These are phyloP conservation scores for Yoshiicerus persimilis DNA, from an alignment of 1,140 invertebrate genomes.

Conservation along the genomic window DNA sequence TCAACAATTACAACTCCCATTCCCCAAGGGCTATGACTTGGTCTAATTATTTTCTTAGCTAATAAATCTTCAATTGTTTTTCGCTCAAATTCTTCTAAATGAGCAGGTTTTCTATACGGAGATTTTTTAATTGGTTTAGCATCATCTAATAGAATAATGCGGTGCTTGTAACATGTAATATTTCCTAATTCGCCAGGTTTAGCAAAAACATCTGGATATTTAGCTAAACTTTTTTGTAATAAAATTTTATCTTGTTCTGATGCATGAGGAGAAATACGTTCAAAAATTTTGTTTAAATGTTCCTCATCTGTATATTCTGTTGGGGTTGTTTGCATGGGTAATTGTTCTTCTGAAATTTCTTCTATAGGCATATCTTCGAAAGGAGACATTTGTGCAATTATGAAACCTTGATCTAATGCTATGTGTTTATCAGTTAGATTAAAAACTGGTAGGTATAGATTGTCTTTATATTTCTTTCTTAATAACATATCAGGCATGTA, in stretches of 20 bases:
- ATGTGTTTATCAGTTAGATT: not conserved
- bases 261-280: not conserved
- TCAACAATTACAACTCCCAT: not conserved
- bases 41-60: not conserved
- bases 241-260: not conserved
- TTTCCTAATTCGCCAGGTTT: not conserved
- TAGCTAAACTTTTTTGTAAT: not conserved
- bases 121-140: not conserved
- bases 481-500: not conserved
- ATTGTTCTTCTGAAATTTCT: not conserved
- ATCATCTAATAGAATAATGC: not conserved
- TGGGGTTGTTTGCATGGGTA: not conserved
- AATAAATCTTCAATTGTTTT: not conserved
- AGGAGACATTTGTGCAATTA: not conserved
- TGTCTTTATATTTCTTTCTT: not conserved
- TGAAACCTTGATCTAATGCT: not conserved
- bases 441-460: not conserved
- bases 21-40: not conserved
- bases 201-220: not conserved
- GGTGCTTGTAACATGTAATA: conserved; percentile 5
- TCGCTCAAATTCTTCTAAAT: not conserved
- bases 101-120: not conserved
- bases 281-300: not conserved
- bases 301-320: not conserved
- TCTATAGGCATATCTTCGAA: not conserved